Conservation (phyloP, 2,888 invertebrate species). For the Latrodectus elegans region DNA sequence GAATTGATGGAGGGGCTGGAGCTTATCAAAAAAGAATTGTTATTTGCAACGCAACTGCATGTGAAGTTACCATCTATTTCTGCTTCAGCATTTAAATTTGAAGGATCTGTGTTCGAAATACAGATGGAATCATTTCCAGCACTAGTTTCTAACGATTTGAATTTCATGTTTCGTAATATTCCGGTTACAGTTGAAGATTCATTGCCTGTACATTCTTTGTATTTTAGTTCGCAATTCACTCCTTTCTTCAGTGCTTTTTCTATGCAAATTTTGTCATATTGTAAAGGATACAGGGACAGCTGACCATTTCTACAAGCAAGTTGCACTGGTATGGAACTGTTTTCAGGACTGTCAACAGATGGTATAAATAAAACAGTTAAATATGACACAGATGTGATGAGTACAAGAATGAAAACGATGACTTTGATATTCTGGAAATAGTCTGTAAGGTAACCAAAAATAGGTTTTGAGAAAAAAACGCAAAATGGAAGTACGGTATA, state of each 20-base stretch:
- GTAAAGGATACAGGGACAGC: not conserved
- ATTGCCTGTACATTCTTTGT: not conserved
- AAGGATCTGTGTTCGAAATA: not conserved
- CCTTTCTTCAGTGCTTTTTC: not conserved
- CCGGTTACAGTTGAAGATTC: not conserved
- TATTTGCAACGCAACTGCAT: constrained; percentile 5
- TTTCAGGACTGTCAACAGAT: not conserved
- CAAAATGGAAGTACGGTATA: constrained; percentile 70
- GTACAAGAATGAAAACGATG: constrained; percentile 25
- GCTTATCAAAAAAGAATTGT: not conserved
- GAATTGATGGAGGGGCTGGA: not conserved
- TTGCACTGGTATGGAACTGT: not conserved
- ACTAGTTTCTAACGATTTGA: not conserved
- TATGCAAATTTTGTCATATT: constrained; percentile 6
- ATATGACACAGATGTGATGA: constrained; percentile 16
- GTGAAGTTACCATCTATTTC: not conserved
- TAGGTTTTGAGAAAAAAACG: constrained; percentile 67
- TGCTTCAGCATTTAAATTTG: not conserved
- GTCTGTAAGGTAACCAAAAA: constrained; percentile 70
- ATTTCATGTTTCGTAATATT: not conserved
- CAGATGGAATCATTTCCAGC: not conserved
- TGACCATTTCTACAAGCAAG: not conserved
- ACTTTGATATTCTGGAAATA: constrained; percentile 56
- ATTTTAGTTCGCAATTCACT: not conserved
- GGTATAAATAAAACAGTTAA: constrained; percentile 32